Percentiles rank a stretch among this genome's conserved stretches.
Evolutionary conservation across 2,888 invertebrate species (phyloP).

Genomic region (Epinotia bilunana): DNA sequence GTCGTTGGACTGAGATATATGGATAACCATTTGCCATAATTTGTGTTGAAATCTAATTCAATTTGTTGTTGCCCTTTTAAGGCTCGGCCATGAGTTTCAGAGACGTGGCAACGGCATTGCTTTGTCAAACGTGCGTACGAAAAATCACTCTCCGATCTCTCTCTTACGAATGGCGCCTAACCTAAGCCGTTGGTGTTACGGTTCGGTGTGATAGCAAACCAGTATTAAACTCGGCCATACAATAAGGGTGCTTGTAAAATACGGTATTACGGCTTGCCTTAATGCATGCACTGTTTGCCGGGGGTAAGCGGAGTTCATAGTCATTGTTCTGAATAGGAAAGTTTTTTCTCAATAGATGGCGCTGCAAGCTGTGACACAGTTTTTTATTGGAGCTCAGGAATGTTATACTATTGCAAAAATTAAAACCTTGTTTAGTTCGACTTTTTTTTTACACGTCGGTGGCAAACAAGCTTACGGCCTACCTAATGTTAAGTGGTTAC

Average conservation of each 20-base stretch:
- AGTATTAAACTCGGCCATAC: conserved; percentile 10
- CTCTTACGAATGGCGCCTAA: too few relatives aligned
- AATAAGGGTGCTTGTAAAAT: conserved; percentile 34
- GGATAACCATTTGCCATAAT: too few relatives aligned
- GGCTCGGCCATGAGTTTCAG: too few relatives aligned
- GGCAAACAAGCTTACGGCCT: too few relatives aligned
- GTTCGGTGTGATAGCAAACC: conserved; percentile 5
- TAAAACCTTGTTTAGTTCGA: too few relatives aligned
- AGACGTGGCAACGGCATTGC: too few relatives aligned
- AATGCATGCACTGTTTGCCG: conserved; percentile 10
- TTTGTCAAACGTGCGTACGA: too few relatives aligned
- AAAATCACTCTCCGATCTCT: too few relatives aligned
- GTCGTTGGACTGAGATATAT: neutral
- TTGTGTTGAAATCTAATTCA: too few relatives aligned
- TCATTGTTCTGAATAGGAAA: neutral
- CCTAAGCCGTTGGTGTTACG: neutral
- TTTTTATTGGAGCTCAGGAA: neutral
- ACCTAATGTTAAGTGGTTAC: too few relatives aligned
- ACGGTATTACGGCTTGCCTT: neutral
- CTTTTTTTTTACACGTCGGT: too few relatives aligned
- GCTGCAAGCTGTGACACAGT: neutral
- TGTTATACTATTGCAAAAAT: neutral
- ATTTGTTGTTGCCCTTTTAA: too few relatives aligned
- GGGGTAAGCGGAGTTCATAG: conserved; percentile 4
- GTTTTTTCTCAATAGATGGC: neutral